A percentile compares a stretch with the other conserved stretches of the same genome.
phyloP scores from a whole-genome alignment of 2,888 invertebrate genomes.

The Acholoe squamosa region DNA sequence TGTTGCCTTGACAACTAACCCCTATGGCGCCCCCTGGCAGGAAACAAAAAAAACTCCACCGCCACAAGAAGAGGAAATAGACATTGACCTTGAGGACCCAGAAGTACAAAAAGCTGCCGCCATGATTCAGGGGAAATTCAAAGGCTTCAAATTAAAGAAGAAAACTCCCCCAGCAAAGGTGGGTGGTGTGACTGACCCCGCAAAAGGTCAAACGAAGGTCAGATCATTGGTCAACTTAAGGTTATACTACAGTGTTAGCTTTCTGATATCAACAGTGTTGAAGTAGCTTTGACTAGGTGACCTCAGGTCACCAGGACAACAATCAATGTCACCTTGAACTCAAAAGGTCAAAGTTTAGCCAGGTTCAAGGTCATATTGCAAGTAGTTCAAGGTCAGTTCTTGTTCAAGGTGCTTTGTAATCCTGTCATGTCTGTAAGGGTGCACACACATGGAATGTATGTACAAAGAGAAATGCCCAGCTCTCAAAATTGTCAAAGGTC shows the following conservation, averaged over 20 bases:
- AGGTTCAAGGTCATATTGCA: conserved; percentile 24
- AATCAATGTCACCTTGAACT: background rate
- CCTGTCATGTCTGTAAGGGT: background rate
- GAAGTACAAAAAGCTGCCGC: conserved; percentile 80
- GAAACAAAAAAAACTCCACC: conserved; percentile 16
- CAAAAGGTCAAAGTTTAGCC: background rate
- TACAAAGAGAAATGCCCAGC: background rate
- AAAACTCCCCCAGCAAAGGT: conserved; percentile 13
- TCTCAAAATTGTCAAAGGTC: background rate
- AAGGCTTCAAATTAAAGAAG: conserved; percentile 64
- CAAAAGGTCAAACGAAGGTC: conserved; percentile 9
- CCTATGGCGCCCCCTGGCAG: conserved; percentile 55
- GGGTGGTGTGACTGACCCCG: background rate
- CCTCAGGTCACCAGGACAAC: conserved; percentile 31
- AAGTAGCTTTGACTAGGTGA: conserved; percentile 22
- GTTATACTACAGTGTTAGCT: background rate
- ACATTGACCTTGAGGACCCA: conserved; percentile 80
- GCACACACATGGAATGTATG: conserved; percentile 13
- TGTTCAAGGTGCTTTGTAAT: background rate
- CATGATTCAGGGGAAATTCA: conserved; percentile 76
- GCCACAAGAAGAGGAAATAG: conserved; percentile 74
- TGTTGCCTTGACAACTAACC: conserved; percentile 57
- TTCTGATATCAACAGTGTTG: background rate
- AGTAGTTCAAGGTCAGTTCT: conserved; percentile 1
- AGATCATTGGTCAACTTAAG: background rate